Conservation (phyloP, 2,888 invertebrate species). For the Keiferia lycopersicella region DNA sequence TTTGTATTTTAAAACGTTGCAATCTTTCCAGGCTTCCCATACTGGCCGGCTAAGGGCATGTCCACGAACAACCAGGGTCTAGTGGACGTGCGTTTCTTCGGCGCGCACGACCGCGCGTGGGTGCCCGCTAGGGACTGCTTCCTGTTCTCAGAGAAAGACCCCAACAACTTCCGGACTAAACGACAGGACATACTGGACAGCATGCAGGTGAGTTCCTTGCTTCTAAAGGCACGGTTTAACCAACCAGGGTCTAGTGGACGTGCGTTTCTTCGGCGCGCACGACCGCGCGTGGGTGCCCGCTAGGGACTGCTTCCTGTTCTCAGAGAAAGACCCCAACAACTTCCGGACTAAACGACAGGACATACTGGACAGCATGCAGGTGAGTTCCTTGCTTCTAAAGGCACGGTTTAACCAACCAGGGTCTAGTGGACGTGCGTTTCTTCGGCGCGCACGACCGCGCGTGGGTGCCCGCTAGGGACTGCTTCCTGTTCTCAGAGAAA, state of each 20-base stretch:
- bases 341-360: conserved; percentile 79
- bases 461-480: conserved; percentile 92
- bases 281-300: conserved; percentile 95
- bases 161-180: conserved; percentile 83
- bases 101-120: conserved; percentile 97
- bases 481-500: conserved; percentile 90
- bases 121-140: conserved; percentile 92
- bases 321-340: conserved; percentile 86
- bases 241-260: conserved; percentile 88
- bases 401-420: conserved; percentile 89
- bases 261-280: conserved; percentile 97
- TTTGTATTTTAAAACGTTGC: no score
- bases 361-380: conserved; percentile 73
- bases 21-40: conserved; percentile 93
- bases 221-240: conserved; percentile 97
- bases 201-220: conserved; percentile 83
- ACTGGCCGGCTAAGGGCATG: conserved; percentile 98
- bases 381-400: conserved; percentile 92
- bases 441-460: conserved; percentile 97
- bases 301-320: conserved; percentile 91
- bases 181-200: conserved; percentile 72
- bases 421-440: conserved; percentile 93
- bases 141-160: conserved; percentile 89
- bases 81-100: conserved; percentile 97
- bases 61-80: conserved; percentile 83